Percentiles rank a stretch among this genome's conserved stretches.
phyloP scores from a whole-genome alignment of 2,888 invertebrate species.

The Eubasilissa splendida region DNA sequence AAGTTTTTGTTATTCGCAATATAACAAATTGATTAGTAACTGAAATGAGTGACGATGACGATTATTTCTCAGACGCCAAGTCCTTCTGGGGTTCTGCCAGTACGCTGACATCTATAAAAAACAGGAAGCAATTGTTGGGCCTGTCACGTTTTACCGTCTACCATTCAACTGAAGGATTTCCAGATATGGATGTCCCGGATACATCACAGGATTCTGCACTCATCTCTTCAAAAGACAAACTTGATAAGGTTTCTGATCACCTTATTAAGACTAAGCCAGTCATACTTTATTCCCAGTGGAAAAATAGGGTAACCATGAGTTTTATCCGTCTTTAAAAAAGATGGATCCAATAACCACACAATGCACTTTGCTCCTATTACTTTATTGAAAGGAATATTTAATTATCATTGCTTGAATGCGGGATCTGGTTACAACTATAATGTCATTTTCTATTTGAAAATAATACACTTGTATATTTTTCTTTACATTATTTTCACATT shows the following conservation, averaged over 20 bases:
- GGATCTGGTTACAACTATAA: slow-evolving; percentile 18
- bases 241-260: slow-evolving; percentile 72
- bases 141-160: slow-evolving; percentile 75
- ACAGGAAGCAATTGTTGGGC: slow-evolving; percentile 62
- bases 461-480: neutral
- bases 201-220: slow-evolving; percentile 32
- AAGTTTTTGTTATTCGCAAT: too few species aligned
- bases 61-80: slow-evolving; percentile 50
- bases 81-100: slow-evolving; percentile 45
- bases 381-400: neutral
- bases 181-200: slow-evolving; percentile 41
- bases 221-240: slow-evolving; percentile 44
- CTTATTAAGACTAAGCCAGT: slow-evolving; percentile 66
- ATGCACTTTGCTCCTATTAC: slow-evolving; percentile 12
- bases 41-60: slow-evolving; percentile 55
- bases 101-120: slow-evolving; percentile 41
- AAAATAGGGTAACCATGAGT: slow-evolving; percentile 71
- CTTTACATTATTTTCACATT: neutral
- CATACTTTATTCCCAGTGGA: slow-evolving; percentile 74
- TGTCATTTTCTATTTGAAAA: neutral
- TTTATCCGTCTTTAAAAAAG: slow-evolving; percentile 36
- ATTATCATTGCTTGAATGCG: slow-evolving; percentile 35
- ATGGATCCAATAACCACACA: slow-evolving; percentile 39
- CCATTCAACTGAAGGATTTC: slow-evolving; percentile 73
- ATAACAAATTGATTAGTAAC: slow-evolving; percentile 3